phyloP scores from a whole-genome alignment of 2,113 vertebrate species.

The Anguilla rostrata region DNA sequence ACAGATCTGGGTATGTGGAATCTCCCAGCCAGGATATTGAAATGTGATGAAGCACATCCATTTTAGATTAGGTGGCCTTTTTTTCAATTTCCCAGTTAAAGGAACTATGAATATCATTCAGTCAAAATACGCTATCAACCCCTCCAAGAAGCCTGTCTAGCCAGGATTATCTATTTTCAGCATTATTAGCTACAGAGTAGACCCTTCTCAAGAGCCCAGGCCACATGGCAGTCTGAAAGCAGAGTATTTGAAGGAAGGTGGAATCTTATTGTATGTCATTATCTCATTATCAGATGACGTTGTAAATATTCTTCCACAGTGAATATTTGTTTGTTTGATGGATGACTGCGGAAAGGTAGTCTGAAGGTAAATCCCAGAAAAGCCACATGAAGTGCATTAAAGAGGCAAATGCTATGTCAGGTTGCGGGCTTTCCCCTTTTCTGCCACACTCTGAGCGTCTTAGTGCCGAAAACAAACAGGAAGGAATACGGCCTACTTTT shows the following conservation, averaged over 20 bases:
- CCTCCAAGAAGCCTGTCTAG: slow-evolving; percentile 23
- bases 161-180: slow-evolving; percentile 32
- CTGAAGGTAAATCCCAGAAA: not conserved
- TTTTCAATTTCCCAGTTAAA: slow-evolving; percentile 42
- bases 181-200: slow-evolving; percentile 28
- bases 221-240: slow-evolving; percentile 15
- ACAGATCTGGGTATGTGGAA: slow-evolving; percentile 7
- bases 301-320: not conserved
- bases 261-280: slow-evolving; percentile 24
- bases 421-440: not conserved
- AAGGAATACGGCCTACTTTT: not conserved
- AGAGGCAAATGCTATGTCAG: not conserved
- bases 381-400: not conserved
- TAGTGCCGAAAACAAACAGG: not conserved
- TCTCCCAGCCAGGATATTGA: slow-evolving; percentile 34
- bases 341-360: not conserved
- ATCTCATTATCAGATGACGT: slow-evolving; percentile 16
- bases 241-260: slow-evolving; percentile 11
- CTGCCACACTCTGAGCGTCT: too few species aligned
- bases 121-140: slow-evolving; percentile 23
- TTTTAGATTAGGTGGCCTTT: slow-evolving; percentile 33
- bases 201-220: slow-evolving; percentile 15
- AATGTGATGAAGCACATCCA: slow-evolving; percentile 38
- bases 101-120: slow-evolving; percentile 38
- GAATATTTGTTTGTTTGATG: slow-evolving; percentile 15